Conservation (phyloP, 53 echinoderm and acorn worm genomes). For the Apostichopus leukothele region DNA sequence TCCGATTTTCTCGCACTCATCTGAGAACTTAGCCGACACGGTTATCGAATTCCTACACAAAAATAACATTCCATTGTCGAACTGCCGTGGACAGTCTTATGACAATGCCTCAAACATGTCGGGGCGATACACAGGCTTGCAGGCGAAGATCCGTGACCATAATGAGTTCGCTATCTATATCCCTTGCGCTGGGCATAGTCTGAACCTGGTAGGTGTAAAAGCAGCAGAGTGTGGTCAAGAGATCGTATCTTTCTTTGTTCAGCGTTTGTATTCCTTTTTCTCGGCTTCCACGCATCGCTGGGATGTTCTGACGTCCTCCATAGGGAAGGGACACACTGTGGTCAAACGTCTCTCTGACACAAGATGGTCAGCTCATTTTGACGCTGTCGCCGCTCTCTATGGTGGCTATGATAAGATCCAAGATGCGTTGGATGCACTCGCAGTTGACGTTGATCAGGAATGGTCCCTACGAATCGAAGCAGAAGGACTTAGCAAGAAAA, state of each 20-base stretch:
- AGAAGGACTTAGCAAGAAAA: conserved; percentile 37
- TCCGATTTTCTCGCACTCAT: no score
- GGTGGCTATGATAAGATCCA: conserved; percentile 17
- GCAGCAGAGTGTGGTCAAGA: no score
- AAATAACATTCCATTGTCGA: no score
- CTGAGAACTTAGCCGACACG: no score
- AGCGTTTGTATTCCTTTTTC: conserved; percentile 14
- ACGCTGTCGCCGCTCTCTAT: conserved; percentile 19
- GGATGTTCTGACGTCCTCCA: conserved; percentile 30
- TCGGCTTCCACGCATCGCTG: not conserved
- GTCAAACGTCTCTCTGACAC: conserved; percentile 42
- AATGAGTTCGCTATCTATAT: no score
- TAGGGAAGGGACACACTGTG: not conserved
- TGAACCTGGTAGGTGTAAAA: accelerated
- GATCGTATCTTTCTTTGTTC: no score
- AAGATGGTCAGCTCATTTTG: conserved; percentile 42
- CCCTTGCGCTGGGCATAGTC: accelerated
- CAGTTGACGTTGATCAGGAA: conserved; percentile 35
- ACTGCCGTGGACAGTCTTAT: no score
- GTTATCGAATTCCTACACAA: no score
- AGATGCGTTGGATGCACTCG: conserved; percentile 32
- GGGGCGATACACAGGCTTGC: no score
- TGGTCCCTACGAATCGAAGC: conserved; percentile 5
- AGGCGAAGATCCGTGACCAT: no score
- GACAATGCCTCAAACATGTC: no score